Evolutionary conservation across 2,888 invertebrate species (phyloP), one percentile per base, ranked within the genome.

Genomic region (Cerastoderma edule): DNA sequence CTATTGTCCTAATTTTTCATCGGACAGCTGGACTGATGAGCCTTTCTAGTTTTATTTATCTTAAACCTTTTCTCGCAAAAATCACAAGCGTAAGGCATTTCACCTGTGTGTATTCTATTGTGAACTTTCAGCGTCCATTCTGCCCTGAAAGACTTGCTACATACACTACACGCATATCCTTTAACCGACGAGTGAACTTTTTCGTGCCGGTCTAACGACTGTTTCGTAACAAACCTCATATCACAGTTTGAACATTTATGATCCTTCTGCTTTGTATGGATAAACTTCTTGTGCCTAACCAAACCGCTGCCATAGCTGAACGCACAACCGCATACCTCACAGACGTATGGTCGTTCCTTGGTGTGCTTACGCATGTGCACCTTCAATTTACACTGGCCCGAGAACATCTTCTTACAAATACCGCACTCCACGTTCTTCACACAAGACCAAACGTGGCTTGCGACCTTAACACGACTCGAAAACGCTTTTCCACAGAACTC

Each of bases 321-420:
- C 0, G 39, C 22, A 2, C 27, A n/a, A 8, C 60, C 60, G 27
- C 60, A 60, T 22, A 22, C 22, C 8, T 60, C 60, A 39, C 60
- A 60, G 6, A 39, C 27, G 39, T 60, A 60, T 19, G 60, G 60
- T 24, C 35, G 19, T 27, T 33, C 39, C 4, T 44, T 44, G 8
- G 33, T 60, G 32, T 60, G 60, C 24, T 8, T 60, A 2, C 60
- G 35, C 39, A 39, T 60, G 60, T 60, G 60, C 8, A 35, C 3
- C 22, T 60, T 60, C 39, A 60, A 8, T 24, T 35, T 60, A n/a
- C 24, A 35, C 27, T 22, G 35, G 1, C 39, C 39, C 0, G 60
- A 22, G 39, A 60, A 60, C 24, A 32, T 8, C 13, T 60, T 60
- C 8, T 39, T 22, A 60, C 60, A 60, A 1, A 60, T 27, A 24